Conservation (phyloP, 2,888 invertebrate species). For the Monochamus alternatus region DNA sequence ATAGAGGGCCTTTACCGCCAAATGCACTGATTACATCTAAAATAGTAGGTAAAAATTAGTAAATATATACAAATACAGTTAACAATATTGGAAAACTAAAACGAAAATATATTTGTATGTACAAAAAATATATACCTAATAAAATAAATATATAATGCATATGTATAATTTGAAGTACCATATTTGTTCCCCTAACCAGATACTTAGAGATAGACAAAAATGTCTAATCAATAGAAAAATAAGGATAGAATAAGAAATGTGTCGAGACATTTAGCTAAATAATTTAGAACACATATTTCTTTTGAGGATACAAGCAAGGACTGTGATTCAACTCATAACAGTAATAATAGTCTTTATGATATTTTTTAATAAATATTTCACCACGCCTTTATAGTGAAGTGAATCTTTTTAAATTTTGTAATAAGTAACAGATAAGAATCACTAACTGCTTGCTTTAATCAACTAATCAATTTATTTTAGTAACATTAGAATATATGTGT, state of each 20-base stretch:
- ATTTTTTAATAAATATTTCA: no score
- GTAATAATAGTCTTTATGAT: no score
- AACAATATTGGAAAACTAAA: slow-evolving; percentile 35
- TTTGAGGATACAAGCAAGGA: no score
- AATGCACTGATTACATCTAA: slow-evolving; percentile 91
- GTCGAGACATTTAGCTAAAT: slow-evolving; percentile 6
- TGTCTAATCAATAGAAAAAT: background rate
- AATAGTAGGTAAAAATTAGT: slow-evolving; percentile 69
- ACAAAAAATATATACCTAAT: slow-evolving; percentile 19
- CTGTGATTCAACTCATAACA: no score
- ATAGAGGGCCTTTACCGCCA: slow-evolving; percentile 81
- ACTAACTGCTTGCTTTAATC: no score
- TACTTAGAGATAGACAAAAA: background rate
- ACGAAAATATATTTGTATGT: slow-evolving; percentile 15
- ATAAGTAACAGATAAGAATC: no score
- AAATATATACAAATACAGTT: slow-evolving; percentile 52
- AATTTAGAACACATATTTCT: background rate
- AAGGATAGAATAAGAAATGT: background rate
- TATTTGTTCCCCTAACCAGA: slow-evolving; percentile 26
- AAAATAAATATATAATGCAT: background rate
- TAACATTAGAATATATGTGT: no score
- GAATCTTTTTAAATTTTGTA: no score
- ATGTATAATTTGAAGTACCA: background rate
- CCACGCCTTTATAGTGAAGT: no score
- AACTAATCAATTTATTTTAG: no score